Conservation (phyloP, 2,797 vertebrate species). For the Petrocephalus sullivani region DNA sequence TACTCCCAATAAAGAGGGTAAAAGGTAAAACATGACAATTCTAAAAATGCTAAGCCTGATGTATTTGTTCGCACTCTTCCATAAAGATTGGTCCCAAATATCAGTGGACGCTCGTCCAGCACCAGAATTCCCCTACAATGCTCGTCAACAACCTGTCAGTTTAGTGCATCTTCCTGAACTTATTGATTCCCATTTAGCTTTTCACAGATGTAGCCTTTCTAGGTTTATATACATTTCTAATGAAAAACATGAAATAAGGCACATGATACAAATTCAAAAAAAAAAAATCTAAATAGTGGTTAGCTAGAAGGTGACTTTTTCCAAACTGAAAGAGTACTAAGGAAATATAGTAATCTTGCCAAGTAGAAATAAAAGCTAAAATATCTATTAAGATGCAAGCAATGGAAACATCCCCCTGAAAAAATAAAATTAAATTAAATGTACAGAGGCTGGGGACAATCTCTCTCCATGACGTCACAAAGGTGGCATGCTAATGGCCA, state of each 20-base stretch:
- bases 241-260: neutral
- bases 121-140: neutral
- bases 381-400: neutral
- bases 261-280: neutral
- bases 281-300: neutral
- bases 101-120: slow-evolving; percentile 4
- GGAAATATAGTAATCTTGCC: neutral
- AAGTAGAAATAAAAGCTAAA: neutral
- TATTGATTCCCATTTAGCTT: neutral
- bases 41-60: neutral
- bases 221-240: neutral
- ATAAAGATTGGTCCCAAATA: slow-evolving; percentile 42
- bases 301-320: neutral
- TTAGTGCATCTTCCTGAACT: neutral
- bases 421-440: neutral
- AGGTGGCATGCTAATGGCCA: neutral
- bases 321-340: neutral
- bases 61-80: neutral
- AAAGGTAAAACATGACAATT: slow-evolving; percentile 6
- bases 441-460: neutral
- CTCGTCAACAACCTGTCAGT: neutral
- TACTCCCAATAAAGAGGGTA: slow-evolving; percentile 13
- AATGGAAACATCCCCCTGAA: neutral
- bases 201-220: neutral
- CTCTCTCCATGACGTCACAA: neutral